Base-by-base conservation (phyloP, 1,140 invertebrate genomes). In the Littorina saxatilis region DNA sequence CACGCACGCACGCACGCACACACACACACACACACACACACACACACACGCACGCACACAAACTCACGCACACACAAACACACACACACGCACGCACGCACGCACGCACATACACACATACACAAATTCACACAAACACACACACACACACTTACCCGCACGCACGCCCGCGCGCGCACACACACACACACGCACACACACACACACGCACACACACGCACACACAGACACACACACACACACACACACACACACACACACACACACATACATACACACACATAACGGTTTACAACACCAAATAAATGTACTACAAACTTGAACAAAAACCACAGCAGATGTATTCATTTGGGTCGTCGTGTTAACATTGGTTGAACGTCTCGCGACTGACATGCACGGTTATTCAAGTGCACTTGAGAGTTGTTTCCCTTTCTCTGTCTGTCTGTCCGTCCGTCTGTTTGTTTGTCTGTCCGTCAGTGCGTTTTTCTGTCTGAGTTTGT, bases 1-100 rank as follows among this genome's bases (percentile, higher is more conserved):
- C 61, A 35, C 61, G 27, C 61, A 66, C 61, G 27, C 61, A 35
- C 61, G 27, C 61, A 35, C 61, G 27, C 61, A 66, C n/a, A 66
- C 61, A 66, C 61, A 66, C 61, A 35, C 61, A 66, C 32, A 35
- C 61, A 55, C 52, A 66, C 61, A 35, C 61, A 35, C 61, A 2
- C 61, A 35, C 61, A 2, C 32, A 35, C 61, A 20, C 61, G 27
- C 61, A 2, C 61, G 3, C 61, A 1, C n/a, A n/a, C n/a, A n/a
- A n/a, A n/a, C n/a, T n/a, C n/a, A n/a, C n/a, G n/a, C n/a, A n/a
- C n/a, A n/a, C n/a, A n/a, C n/a, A n/a, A n/a, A n/a, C n/a, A n/a
- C n/a, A n/a, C n/a, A n/a, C n/a, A n/a, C n/a, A n/a, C 47, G 23
- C 47, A 1, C 47, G 23, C 47, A 1, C 47, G 23, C 47, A 52